These are phyloP conservation scores for Ips nitidus DNA, from an alignment of 1,140 invertebrate species.

Conservation along the genomic window DNA sequence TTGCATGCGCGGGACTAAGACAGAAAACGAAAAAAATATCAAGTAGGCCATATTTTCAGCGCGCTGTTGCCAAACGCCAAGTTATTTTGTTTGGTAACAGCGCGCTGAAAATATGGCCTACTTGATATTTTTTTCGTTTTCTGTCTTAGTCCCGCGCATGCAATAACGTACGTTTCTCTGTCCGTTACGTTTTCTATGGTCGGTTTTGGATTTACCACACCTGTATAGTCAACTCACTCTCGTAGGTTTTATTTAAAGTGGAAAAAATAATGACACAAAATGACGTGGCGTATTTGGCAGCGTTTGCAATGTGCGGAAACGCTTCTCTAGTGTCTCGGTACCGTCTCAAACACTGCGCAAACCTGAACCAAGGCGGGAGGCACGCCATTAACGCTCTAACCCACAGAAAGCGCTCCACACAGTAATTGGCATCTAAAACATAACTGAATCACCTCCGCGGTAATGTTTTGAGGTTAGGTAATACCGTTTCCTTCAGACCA, in stretches of 20 bases:
- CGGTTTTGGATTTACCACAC: too few relatives aligned
- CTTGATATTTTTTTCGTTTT: too few relatives aligned
- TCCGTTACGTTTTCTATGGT: too few relatives aligned
- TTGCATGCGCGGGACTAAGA: too few relatives aligned
- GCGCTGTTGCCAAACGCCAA: too few relatives aligned
- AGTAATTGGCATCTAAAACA: conserved; percentile 54
- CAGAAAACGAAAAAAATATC: too few relatives aligned
- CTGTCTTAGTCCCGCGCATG: too few relatives aligned
- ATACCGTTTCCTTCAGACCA: conserved; percentile 66
- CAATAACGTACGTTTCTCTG: too few relatives aligned
- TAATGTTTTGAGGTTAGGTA: conserved; percentile 13
- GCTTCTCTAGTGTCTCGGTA: conserved; percentile 87
- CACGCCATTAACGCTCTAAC: conserved; percentile 81
- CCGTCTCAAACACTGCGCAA: conserved; percentile 94
- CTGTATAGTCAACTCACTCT: conserved; percentile 58
- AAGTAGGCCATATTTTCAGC: too few relatives aligned
- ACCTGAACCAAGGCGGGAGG: conserved; percentile 95
- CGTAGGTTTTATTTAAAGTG: conserved; percentile 69
- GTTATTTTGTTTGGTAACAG: too few relatives aligned
- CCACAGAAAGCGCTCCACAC: conserved; percentile 62
- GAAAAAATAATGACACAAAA: conserved; percentile 92
- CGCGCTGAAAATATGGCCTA: too few relatives aligned
- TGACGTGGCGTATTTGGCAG: conserved; percentile 97
- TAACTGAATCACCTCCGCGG: neutral
- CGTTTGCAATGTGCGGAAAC: conserved; percentile 96